Evolutionary conservation across 1,140 invertebrate species (phyloP).

Genomic region (Orchestia grillus): DNA sequence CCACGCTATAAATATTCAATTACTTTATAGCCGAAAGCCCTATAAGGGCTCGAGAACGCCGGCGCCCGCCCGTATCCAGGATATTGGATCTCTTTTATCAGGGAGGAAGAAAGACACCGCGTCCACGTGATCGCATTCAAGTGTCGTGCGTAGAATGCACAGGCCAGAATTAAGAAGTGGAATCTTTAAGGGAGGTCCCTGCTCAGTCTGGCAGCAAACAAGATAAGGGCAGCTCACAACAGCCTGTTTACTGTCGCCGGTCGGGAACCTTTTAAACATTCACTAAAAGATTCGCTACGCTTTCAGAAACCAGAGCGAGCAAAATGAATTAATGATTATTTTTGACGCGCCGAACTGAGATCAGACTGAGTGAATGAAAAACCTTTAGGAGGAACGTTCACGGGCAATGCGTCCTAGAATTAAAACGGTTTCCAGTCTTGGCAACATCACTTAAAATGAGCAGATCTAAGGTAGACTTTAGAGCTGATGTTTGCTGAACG

Average conservation of each 20-base stretch:
- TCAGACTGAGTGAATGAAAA: neutral
- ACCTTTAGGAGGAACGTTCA: neutral
- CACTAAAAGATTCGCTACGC: neutral
- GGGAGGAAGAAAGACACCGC: neutral
- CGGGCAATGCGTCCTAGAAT: neutral
- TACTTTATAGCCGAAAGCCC: neutral
- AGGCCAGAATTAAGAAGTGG: neutral
- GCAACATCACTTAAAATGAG: neutral
- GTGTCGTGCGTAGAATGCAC: neutral
- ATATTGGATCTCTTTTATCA: neutral
- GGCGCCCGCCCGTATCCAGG: neutral
- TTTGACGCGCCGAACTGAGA: neutral
- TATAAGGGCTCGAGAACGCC: neutral
- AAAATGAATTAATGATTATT: neutral
- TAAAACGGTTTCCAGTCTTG: neutral
- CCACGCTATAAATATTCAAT: neutral
- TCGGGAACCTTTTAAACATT: neutral
- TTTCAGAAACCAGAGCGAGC: neutral
- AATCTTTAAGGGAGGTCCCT: neutral
- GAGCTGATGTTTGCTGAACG: neutral
- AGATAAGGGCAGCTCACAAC: constrained; percentile 6
- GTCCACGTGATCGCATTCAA: neutral
- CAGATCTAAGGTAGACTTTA: neutral
- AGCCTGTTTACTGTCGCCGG: neutral
- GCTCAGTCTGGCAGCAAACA: neutral